phyloP scores from a whole-genome alignment of 2,888 invertebrate genomes.

The Rhopalosiphum nymphaeae region DNA sequence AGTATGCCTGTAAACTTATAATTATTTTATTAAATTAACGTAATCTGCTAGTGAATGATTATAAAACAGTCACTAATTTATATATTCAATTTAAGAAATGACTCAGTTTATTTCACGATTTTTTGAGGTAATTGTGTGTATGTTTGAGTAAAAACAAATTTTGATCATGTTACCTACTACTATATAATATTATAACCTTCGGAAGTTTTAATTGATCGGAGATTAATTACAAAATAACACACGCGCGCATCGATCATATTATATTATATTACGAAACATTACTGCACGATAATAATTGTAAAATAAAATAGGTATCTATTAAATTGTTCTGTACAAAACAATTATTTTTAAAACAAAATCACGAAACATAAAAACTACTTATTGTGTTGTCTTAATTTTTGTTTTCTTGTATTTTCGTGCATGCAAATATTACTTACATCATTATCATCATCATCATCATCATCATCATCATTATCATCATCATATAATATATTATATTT shows the following conservation, averaged over 20 bases:
- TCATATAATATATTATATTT: constrained; percentile 17
- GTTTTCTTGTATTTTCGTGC: constrained; percentile 46
- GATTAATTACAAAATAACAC: constrained; percentile 19
- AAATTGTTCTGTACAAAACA: not conserved
- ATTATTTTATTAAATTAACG: not conserved
- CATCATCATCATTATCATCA: no score
- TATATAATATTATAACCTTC: not conserved
- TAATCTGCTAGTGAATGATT: not conserved
- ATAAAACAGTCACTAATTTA: not conserved
- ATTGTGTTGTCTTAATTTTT: constrained; percentile 33
- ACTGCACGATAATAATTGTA: constrained; percentile 42
- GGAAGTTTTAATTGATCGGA: not conserved
- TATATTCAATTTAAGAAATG: not conserved
- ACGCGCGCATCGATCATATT: constrained; percentile 40
- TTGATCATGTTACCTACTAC: not conserved
- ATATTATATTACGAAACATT: constrained; percentile 26
- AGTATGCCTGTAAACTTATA: not conserved
- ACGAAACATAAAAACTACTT: not conserved
- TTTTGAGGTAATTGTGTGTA: not conserved
- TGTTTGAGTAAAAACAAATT: not conserved
- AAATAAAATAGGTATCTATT: constrained; percentile 3
- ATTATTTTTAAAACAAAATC: constrained; percentile 31
- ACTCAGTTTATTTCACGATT: not conserved
- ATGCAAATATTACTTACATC: constrained; percentile 25
- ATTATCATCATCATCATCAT: not conserved